Evolutionary conservation across 2,888 invertebrate genomes (phyloP), one percentile per base, ranked within the genome.

Genomic region (Pollenia labialis): DNA sequence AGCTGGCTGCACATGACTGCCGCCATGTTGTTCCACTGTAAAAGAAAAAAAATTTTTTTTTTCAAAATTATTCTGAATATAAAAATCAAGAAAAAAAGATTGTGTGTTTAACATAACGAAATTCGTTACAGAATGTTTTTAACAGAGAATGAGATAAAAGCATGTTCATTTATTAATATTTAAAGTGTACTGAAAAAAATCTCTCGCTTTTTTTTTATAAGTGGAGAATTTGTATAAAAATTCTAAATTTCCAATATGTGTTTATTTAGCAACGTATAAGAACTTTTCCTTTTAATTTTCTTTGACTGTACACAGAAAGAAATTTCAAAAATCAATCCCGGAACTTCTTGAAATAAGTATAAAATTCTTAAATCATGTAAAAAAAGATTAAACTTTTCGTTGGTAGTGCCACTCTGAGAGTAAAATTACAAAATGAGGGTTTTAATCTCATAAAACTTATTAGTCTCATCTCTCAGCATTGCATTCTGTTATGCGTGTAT

Each of bases 1-100:
- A 86, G 94, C 91, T 69, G 94, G 92, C 84, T 91, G 93, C 89
- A 94, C 90, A 69, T 90, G 90, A 88, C 90, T 88, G 88, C 90
- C 90, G 89, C 92, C 92, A 88, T 91, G 91, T 89, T 90, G 90
- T 80, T 90, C 91, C 90, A 92, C 91, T 91, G 89, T 84, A 93
- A 89, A 23, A 46, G 52, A 77, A 77, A 40, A 18, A 18, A 2
- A 46, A 66, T 1, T 60, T 46, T 66, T 12, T 62, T 40, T 12
- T 16, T 48, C 14, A 50, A 16, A 11, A 1, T 32, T 16, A 16
- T 32, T 56, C 10, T 44, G 14, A 44, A 72, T 23, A 40, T 32
- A 32, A 32, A 32, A 6, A 32, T 32, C 4, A 11, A 7, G 40
- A 16, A 42, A 54, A 18, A 16, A 42, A 9, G 12, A 32, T 1